Evolutionary conservation across 2,888 invertebrate genomes (phyloP).

Genomic region (Barypeithes pellucidus): DNA sequence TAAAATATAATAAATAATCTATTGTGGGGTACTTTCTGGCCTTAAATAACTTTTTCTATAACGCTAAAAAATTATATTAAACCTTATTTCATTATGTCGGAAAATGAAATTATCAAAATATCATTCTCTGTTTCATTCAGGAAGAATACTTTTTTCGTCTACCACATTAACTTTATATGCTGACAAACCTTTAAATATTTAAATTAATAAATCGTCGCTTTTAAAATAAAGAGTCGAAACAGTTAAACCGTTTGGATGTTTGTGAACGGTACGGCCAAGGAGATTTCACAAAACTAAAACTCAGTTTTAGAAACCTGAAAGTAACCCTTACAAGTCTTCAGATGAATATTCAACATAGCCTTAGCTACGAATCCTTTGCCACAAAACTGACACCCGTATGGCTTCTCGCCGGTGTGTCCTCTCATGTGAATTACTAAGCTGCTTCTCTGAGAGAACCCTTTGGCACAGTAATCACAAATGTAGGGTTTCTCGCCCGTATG

Average conservation of each 20-base stretch:
- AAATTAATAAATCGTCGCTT: too few relatives aligned
- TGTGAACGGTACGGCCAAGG: too few relatives aligned
- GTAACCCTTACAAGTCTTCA: slow-evolving; percentile 71
- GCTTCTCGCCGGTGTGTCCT: slow-evolving; percentile 77
- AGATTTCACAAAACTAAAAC: too few relatives aligned
- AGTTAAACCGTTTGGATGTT: too few relatives aligned
- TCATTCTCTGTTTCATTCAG: too few relatives aligned
- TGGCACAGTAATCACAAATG: slow-evolving; percentile 75
- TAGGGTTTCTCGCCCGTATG: slow-evolving; percentile 69
- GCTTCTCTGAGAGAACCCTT: slow-evolving; percentile 77
- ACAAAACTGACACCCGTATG: slow-evolving; percentile 76
- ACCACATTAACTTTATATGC: too few relatives aligned
- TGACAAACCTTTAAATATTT: too few relatives aligned
- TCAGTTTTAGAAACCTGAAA: slow-evolving; percentile 49
- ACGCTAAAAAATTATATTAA: too few relatives aligned
- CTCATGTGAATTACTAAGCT: slow-evolving; percentile 79
- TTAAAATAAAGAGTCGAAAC: too few relatives aligned
- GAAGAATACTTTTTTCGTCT: too few relatives aligned
- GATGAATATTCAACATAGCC: slow-evolving; percentile 77
- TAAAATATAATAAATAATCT: neutral
- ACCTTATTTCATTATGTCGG: too few relatives aligned
- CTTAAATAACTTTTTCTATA: neutral
- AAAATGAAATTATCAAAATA: too few relatives aligned
- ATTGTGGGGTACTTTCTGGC: neutral
- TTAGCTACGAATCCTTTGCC: slow-evolving; percentile 77